Base-by-base conservation (phyloP, 2,888 invertebrate species). In the Patella caerulea region DNA sequence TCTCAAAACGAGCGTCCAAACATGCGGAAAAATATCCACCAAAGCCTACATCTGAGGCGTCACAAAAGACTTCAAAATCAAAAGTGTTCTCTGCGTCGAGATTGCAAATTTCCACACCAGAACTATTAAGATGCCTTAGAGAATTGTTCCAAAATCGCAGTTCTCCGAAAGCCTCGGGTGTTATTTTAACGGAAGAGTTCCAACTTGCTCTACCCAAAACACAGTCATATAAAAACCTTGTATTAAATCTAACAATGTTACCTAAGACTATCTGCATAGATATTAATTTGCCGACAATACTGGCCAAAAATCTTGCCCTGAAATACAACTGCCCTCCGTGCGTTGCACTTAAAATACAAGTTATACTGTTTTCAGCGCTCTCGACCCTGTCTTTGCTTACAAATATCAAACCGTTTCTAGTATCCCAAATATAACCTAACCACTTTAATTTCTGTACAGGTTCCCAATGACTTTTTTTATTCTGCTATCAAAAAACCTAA, bases 31-130 rank as follows among this genome's bases (percentile, higher is more conserved):
- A 59, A 59, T 59, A 59, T n/a, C 59, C 59, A 19, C 59, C 59
- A 59, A 59, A 59, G 59, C 59, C 59, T 15, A 59, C 59, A 59
- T 59, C 59, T 59, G 59, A 59, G 59, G 59, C 59, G 19, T 59
- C 59, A 59, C 59, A 59, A 59, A 59, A 59, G 17, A 59, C 19
- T 14, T 59, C 59, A 59, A 59, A 59, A 59, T 59, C 59, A 59
- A 59, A 59, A 4, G 19, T 59, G 59, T 59, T 19, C 17, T 59
- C 19, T 19, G 19, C 59, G 5, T n/a, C 59, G 59, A 59, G 17
- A n/a, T 17, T 59, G 59, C 59, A 59, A 59, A 59, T 59, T n/a
- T 59, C 59, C 17, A 19, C 59, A 17, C 59, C 59, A 17, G 17
- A 19, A 5, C 59, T n/a, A 59, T 59, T 59, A 59, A 59, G 59